Base-by-base conservation (phyloP, 2,888 invertebrate species). In the Amblyjoppa proteus region DNA sequence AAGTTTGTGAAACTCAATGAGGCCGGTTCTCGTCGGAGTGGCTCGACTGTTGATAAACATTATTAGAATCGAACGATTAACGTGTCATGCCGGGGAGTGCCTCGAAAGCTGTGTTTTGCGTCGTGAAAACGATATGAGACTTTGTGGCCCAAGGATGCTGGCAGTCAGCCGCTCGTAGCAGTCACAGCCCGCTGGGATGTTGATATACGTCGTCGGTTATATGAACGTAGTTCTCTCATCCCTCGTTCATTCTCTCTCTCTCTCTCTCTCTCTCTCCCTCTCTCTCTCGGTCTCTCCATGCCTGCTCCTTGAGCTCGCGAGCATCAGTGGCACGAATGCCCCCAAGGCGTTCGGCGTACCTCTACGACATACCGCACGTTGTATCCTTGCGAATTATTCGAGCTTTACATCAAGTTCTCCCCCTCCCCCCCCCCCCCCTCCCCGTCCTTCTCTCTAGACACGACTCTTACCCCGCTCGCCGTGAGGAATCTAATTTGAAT, bases 401-500 rank as follows among this genome's bases (percentile, higher is more conserved):
- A 90, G 90, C 92, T 91, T 91, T 92, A 89, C 90, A 91, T 92
- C 91, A 92, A 91, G 90, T 89, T 90, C 88, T 81, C 80, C 86
- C 76, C 68, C 78, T 69, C 53, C 80, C 82, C 66, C 76, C 64
- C 41, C 56, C 74, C 73, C 70, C 64, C 41, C 56, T 70, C 73
- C 70, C 58, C 45, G 41, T 51, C 79, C 1, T 45, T 53, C 31
- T 34, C 25, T 61, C 76, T 77, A 75, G 80, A 74, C 82, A 75
- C 82, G 85, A 83, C 80, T 76, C 75, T 80, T 75, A 51, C 70
- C 61, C 80, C 88, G 79, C 68, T 70, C 86, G 58, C 75, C 86
- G 81, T 83, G 85, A 87, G 91, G 91, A 91, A 92, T 92, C 92
- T 91, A 91, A 91, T 92, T 92, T 92, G 91, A 91, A 91, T 91